These are phyloP conservation scores for Brachyrhaphis roseni DNA, from an alignment of 2,797 vertebrate genomes.

Conservation along the genomic window DNA sequence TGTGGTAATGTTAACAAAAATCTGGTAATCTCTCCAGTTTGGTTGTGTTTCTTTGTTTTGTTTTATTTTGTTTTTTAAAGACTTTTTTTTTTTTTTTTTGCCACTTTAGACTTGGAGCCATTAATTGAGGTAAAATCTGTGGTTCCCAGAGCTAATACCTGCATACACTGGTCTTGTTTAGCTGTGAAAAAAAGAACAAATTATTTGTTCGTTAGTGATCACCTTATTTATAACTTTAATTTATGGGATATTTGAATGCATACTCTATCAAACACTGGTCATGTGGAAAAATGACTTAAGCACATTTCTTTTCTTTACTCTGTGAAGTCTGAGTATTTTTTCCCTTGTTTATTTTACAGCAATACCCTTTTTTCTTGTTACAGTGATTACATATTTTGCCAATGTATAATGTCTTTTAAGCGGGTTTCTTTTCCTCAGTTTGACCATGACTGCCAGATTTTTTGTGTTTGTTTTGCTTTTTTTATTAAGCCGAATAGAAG, in stretches of 20 bases:
- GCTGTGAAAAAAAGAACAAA: constrained; percentile 80
- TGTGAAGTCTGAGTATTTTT: constrained; percentile 61
- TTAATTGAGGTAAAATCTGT: constrained; percentile 52
- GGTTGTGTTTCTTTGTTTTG: background rate
- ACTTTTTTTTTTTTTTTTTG: constrained; percentile 40
- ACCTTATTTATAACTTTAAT: constrained; percentile 81
- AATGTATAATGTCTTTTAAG: constrained; percentile 69
- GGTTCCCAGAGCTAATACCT: constrained; percentile 57
- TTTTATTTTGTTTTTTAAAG: constrained; percentile 23
- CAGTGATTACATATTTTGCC: constrained; percentile 72
- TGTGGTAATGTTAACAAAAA: constrained; percentile 60
- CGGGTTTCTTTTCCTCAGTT: constrained; percentile 50
- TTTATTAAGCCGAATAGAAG: constrained; percentile 57
- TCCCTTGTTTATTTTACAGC: constrained; percentile 67
- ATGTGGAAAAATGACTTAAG: constrained; percentile 63
- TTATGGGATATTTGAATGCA: constrained; percentile 77
- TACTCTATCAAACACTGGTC: constrained; percentile 66
- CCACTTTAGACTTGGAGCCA: constrained; percentile 61
- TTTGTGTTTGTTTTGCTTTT: constrained; percentile 49
- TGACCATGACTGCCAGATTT: constrained; percentile 77
- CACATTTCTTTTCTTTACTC: constrained; percentile 62
- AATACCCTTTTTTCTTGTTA: constrained; percentile 66
- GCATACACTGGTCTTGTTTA: constrained; percentile 79
- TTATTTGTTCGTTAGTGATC: constrained; percentile 75
- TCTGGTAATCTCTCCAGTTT: constrained; percentile 53